These are phyloP conservation scores for Iguana delicatissima DNA, from an alignment of 2,797 vertebrate genomes.

Conservation along the genomic window DNA sequence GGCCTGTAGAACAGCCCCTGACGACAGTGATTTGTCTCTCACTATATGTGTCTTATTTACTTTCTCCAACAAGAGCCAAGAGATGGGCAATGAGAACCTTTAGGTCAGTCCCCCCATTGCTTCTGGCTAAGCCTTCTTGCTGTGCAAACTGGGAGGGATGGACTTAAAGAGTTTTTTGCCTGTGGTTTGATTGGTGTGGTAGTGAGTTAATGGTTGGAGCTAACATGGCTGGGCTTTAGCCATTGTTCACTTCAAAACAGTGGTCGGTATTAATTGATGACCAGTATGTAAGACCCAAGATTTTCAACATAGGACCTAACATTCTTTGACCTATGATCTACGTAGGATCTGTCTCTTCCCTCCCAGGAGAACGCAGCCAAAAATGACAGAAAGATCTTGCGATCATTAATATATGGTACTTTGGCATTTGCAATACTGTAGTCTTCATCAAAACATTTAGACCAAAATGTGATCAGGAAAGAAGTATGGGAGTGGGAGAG, in stretches of 20 bases:
- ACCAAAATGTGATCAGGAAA: not conserved
- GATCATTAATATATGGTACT: not conserved
- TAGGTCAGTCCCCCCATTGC: not conserved
- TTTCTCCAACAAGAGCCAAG: not conserved
- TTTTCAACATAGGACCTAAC: not conserved
- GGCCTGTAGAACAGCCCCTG: not conserved
- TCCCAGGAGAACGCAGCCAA: no score
- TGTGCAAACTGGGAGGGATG: not conserved
- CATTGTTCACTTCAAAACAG: not conserved
- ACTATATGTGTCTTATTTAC: not conserved
- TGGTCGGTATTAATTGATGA: no score
- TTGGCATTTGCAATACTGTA: accelerated
- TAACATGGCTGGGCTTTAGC: not conserved
- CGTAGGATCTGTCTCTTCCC: no score
- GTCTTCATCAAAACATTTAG: not conserved
- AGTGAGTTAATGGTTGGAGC: not conserved
- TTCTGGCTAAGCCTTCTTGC: not conserved
- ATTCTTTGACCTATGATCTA: not conserved
- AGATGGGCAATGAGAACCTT: not conserved
- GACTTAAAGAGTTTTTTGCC: not conserved
- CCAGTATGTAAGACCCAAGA: not conserved
- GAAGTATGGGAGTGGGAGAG: not conserved
- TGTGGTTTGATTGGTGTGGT: not conserved
- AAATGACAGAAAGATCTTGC: not conserved
- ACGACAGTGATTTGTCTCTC: not conserved